Evolutionary conservation across 2,113 vertebrate genomes (phyloP).

Genomic region (Oostethus manadensis): DNA sequence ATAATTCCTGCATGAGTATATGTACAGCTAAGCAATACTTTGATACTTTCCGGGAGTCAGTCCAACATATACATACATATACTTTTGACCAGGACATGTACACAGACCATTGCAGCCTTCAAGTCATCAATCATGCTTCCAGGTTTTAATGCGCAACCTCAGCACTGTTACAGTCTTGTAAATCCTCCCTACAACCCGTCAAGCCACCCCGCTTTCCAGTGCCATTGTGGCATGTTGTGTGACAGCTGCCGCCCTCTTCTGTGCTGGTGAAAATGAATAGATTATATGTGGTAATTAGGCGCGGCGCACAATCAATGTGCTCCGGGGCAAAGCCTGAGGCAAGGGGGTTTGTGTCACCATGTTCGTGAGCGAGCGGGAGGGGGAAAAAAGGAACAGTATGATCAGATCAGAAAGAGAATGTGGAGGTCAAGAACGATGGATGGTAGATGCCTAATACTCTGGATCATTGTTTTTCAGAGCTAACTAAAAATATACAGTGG

Average conservation of each 20-base stretch:
- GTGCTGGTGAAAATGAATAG: constrained; percentile 98
- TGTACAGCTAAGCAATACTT: too few species aligned
- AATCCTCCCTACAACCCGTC: constrained; percentile 18
- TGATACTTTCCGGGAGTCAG: background rate
- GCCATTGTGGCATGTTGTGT: constrained; percentile 68
- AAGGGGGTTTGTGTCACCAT: constrained; percentile 11
- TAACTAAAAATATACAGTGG: background rate
- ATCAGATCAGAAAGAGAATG: constrained; percentile 39
- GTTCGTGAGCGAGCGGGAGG: background rate
- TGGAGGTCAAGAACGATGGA: constrained; percentile 11
- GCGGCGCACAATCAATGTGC: constrained; percentile 99
- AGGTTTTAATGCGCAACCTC: constrained; percentile 36
- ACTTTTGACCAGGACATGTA: constrained; percentile 22
- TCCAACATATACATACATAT: background rate
- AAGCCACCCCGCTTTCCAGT: constrained; percentile 12
- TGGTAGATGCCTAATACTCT: constrained; percentile 3
- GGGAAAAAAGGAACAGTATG: constrained; percentile 24
- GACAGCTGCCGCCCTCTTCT: constrained; percentile 96
- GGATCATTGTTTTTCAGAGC: constrained; percentile 15
- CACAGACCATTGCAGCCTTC: constrained; percentile 3
- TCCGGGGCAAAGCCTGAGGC: constrained; percentile 82
- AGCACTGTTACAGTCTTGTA: constrained; percentile 17
- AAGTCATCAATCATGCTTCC: constrained; percentile 14
- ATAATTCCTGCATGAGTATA: too few species aligned
- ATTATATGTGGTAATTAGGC: constrained; percentile 99